Percentiles rank a stretch among this genome's conserved stretches.
Evolutionary conservation across 2,888 invertebrate species (phyloP).

Genomic region (Dinocampus coccinellae): DNA sequence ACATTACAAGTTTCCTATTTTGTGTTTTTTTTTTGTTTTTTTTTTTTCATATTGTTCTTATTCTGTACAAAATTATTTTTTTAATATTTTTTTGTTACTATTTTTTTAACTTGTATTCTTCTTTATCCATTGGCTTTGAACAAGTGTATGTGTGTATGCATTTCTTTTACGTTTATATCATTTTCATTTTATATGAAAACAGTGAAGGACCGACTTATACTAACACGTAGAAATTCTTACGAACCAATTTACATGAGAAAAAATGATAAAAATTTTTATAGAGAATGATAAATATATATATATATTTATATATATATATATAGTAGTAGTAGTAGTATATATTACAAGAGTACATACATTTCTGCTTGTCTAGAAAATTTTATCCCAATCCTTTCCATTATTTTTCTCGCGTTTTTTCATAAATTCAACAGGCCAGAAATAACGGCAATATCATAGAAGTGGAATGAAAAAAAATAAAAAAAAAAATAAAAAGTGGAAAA

Average conservation of each 20-base stretch:
- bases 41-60: neutral
- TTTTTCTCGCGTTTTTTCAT: constrained; percentile 25
- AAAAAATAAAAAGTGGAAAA: neutral
- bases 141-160: neutral
- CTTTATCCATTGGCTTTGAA: neutral
- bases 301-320: constrained; percentile 31
- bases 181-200: constrained; percentile 24
- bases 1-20: constrained; percentile 2
- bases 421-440: neutral
- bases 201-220: neutral
- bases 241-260: constrained; percentile 44
- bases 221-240: neutral
- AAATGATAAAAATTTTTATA: constrained; percentile 29
- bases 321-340: constrained; percentile 24
- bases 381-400: constrained; percentile 26
- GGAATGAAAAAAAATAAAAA: neutral
- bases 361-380: constrained; percentile 40
- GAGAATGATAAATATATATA: constrained; percentile 19
- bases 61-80: neutral
- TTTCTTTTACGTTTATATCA: constrained; percentile 14
- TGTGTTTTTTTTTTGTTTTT: neutral
- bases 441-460: neutral
- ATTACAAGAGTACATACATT: neutral
- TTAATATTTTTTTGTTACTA: constrained; percentile 22
- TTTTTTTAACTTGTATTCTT: neutral